These are phyloP conservation scores for Callocephalon fimbriatum DNA, from an alignment of 2,113 vertebrate species.

Conservation along the genomic window DNA sequence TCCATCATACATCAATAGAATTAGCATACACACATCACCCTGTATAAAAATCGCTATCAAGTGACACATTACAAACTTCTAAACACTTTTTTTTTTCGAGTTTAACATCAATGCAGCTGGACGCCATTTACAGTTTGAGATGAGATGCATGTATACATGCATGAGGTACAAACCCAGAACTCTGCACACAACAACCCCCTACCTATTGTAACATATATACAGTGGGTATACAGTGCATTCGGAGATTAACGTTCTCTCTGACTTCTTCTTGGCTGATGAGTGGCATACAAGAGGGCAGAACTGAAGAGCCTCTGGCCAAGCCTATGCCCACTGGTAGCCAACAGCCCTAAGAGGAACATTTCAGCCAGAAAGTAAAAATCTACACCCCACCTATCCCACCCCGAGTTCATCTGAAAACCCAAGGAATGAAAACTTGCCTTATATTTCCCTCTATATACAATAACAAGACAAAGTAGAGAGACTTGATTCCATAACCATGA, in stretches of 20 bases:
- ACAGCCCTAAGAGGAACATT: background rate
- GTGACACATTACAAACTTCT: background rate
- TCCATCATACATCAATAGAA: background rate
- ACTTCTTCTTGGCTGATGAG: background rate
- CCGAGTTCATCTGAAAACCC: background rate
- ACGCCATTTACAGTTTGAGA: background rate
- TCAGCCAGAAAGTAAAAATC: background rate
- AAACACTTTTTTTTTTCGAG: background rate
- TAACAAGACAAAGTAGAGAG: background rate
- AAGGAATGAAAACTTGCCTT: background rate
- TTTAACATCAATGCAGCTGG: background rate
- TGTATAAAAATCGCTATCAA: background rate
- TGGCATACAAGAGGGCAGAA: background rate
- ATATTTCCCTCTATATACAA: background rate
- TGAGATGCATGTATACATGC: accelerated
- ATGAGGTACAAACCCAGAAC: background rate
- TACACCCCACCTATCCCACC: background rate
- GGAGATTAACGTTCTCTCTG: background rate
- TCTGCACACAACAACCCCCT: accelerated
- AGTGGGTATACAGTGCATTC: background rate
- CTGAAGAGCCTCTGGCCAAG: background rate
- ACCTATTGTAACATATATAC: accelerated
- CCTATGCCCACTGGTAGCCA: background rate
- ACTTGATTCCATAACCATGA: background rate
- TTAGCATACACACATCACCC: background rate